These are phyloP conservation scores for Aphelocoma coerulescens DNA, from an alignment of 2,113 vertebrate genomes.

Conservation along the genomic window DNA sequence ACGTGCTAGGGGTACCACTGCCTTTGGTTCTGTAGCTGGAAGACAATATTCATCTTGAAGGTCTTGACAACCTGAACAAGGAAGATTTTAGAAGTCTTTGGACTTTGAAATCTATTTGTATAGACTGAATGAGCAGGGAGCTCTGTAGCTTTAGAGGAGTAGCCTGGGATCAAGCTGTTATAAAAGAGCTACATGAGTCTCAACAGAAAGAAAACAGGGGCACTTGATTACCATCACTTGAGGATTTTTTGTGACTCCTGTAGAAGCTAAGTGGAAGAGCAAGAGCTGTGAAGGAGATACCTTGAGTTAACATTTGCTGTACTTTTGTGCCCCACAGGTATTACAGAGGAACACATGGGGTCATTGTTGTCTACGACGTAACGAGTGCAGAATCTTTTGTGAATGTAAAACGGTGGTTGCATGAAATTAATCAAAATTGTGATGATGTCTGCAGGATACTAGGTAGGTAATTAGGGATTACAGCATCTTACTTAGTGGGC, in stretches of 20 bases:
- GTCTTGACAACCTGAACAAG: neutral
- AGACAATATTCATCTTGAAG: neutral
- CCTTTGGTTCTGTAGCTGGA: neutral
- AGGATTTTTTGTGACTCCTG: neutral
- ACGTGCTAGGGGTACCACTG: fast-evolving
- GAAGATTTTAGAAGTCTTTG: neutral
- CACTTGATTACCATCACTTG: neutral
- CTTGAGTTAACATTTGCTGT: neutral
- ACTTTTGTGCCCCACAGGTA: constrained; percentile 76
- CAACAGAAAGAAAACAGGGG: neutral
- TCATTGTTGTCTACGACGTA: constrained; percentile 98
- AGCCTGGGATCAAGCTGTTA: neutral
- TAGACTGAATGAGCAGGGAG: neutral
- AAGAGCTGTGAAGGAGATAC: neutral
- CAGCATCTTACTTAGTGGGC: neutral
- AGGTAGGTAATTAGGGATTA: constrained; percentile 70
- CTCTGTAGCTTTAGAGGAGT: neutral
- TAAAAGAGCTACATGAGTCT: neutral
- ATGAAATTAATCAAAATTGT: constrained; percentile 99
- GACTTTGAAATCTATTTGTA: neutral
- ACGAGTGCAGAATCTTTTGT: constrained; percentile 98
- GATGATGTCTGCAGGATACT: constrained; percentile 98
- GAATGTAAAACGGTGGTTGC: constrained; percentile 98
- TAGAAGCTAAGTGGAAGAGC: neutral
- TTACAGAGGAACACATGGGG: constrained; percentile 96